Evolutionary conservation across 2,888 invertebrate genomes (phyloP), one percentile per base, ranked within the genome.

Genomic region (Pandemis corylana): DNA sequence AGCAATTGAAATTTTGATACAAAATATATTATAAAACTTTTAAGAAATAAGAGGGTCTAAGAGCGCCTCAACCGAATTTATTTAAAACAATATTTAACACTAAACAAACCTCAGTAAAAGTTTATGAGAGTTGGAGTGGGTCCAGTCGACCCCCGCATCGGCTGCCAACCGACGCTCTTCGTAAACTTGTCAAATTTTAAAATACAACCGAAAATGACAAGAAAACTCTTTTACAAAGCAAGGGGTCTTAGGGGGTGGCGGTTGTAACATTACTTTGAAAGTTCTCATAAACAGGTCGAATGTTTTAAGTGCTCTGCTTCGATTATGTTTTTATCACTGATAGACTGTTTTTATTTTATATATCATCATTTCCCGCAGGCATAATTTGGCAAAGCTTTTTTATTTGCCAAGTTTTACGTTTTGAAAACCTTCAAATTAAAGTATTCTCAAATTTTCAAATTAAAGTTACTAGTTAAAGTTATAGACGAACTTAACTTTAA

Each of bases 121-220:
- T 85, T 85, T 85, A 85, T 78, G 82, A 80, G 71, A 75, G 66
- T 85, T 86, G 85, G 85, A 87, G 81, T 76, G 76, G 73, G 76
- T 84, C 85, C 86, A 85, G 81, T 75, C 77, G 78, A 76, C 76
- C 75, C 72, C 68, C 72, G 72, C 77, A 79, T 79, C 76, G 76
- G 77, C 75, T 79, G 81, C 81, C 80, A 81, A 81, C 76, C 77
- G 69, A 71, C 71, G 76, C 72, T 59, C 76, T 77, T 77, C 80
- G 79, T 82, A 81, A 82, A 82, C 79, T 77, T 78, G 77, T 79
- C 76, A 72, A 68, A 76, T 75, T 68, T 72, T 77, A 75, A 75
- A 63, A 75, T 71, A 75, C 66, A 66, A 71, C 53, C 66, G 53
- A 63, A 62, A 71, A 75, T 75, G 75, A 75, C 75, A 75, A 70